Evolutionary conservation across 1,140 invertebrate species (phyloP), one percentile per base, ranked within the genome.

Genomic region (Pinna nobilis): DNA sequence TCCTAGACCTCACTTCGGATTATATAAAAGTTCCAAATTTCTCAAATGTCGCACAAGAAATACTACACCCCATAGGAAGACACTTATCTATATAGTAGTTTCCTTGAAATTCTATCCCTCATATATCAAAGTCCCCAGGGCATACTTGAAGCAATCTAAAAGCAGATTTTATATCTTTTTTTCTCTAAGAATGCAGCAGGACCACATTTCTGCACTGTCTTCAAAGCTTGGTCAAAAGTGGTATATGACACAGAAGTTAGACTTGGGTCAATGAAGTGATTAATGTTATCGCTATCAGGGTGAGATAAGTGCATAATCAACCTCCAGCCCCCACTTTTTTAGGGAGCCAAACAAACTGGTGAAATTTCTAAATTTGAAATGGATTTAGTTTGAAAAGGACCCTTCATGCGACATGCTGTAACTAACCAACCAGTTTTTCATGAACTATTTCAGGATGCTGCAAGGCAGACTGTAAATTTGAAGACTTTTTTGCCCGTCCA

Each of bases 121-220:
- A 67, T 13, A 30, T 32, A 32, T 65, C 41, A 50, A 50, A 51
- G 41, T 65, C 63, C 47, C 33, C 47, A 18, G 63, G 63, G 33
- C 50, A 28, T 50, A 50, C 7, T 50, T n/a, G 32, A 1, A 68
- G 11, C 3, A 68, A 44, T 15, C 51, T 39, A 32, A 68, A 68
- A 18, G 66, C 66, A 5, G 64, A 59, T 20, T 50, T 39, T 2
- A 75, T 35, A 49, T 61, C 57, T 33, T 61, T 44, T 59, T 50
- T 39, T 5, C 11, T n/a, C 11, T 15, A 55, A 7, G 5, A 11
- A 15, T 4, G 13, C 13, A 11, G n/a, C 13, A 32, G 30, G 30
- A 20, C 53, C 53, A 15, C 30, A 5, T 15, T 13, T 13, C 5
- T 32, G 15, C 9, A 55, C 9, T 32, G 18, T 28, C 13, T 25